A percentile compares a stretch with the other conserved stretches of the same genome.
Evolutionary conservation across 2,888 invertebrate genomes (phyloP).

Genomic region (Rapana venosa): DNA sequence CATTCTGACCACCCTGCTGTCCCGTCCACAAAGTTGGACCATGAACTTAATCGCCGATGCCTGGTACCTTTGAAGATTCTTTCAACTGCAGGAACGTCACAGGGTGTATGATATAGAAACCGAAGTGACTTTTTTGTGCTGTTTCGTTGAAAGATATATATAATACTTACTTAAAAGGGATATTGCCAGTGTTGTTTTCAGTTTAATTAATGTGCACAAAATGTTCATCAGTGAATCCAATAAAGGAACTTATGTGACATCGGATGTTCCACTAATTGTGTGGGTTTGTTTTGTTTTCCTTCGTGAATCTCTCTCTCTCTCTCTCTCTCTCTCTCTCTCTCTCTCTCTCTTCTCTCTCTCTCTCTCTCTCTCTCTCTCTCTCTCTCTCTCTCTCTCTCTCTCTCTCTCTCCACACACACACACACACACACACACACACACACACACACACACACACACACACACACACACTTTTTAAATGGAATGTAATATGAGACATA

Average conservation of each 20-base stretch:
- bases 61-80: too few relatives aligned
- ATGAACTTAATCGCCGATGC: too few relatives aligned
- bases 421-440: not conserved
- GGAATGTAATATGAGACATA: too few relatives aligned
- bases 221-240: not conserved
- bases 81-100: too few relatives aligned
- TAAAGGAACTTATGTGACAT: not conserved
- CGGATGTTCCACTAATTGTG: not conserved
- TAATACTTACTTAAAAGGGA: too few relatives aligned
- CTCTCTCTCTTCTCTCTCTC: not conserved
- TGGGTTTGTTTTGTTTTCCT: not conserved
- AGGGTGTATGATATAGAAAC: too few relatives aligned
- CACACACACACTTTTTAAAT: not conserved
- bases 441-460: not conserved
- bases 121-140: too few relatives aligned
- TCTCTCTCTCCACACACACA: not conserved
- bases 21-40: too few relatives aligned
- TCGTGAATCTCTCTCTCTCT: not conserved
- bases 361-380: not conserved
- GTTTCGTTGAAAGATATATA: too few relatives aligned
- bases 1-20: too few relatives aligned
- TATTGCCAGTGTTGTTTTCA: too few relatives aligned
- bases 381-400: not conserved
- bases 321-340: not conserved
- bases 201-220: not conserved